Evolutionary conservation across 2,113 vertebrate species (phyloP).

Genomic region (Microtus pennsylvanicus): DNA sequence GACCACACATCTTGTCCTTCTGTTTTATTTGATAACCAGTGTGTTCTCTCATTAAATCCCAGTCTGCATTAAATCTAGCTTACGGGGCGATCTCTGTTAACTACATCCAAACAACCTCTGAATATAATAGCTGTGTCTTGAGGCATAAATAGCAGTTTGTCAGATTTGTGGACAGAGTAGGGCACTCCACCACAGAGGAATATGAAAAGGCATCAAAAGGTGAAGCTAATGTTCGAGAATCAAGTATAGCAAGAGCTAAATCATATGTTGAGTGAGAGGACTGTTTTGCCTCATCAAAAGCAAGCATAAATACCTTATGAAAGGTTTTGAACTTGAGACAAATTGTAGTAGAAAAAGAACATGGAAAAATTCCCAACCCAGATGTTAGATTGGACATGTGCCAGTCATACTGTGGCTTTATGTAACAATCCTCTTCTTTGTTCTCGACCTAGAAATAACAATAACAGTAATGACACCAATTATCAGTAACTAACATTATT

Average conservation of each 20-base stretch:
- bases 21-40: background rate
- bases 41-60: background rate
- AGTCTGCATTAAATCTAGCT: slow-evolving; percentile 1
- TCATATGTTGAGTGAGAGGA: background rate
- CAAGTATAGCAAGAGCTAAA: background rate
- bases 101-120: background rate
- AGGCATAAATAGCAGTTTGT: background rate
- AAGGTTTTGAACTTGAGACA: background rate
- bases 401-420: background rate
- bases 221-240: background rate
- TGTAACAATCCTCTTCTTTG: background rate
- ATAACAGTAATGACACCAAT: background rate
- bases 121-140: slow-evolving; percentile 16
- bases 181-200: background rate
- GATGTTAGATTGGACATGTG: background rate
- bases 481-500: background rate
- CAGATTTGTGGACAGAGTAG: background rate
- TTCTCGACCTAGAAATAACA: background rate
- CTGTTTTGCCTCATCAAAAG: background rate
- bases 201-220: background rate
- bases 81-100: background rate
- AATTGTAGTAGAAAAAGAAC: background rate
- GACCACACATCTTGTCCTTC: background rate
- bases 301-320: background rate
- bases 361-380: background rate